A percentile compares a stretch with the other conserved stretches of the same genome.
Conservation (phyloP, 2,797 vertebrate genomes). For the Masticophis lateralis region DNA sequence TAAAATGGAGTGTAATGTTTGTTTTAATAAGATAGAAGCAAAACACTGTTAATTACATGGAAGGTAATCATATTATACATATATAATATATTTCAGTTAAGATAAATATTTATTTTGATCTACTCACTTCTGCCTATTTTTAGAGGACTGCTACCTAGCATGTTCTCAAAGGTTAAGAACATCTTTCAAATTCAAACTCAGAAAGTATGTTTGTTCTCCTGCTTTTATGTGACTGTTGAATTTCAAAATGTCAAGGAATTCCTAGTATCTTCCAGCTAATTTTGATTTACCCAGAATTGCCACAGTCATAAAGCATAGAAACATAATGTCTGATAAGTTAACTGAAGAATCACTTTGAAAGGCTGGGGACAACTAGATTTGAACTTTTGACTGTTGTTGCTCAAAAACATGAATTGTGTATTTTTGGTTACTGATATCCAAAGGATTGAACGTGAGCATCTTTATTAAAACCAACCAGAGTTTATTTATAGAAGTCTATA, state of each 20-base stretch:
- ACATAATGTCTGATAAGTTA: not conserved
- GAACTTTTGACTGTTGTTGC: not conserved
- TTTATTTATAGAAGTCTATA: conserved; percentile 80
- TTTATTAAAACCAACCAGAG: conserved; percentile 74
- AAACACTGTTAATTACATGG: not conserved
- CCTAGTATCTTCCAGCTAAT: not conserved
- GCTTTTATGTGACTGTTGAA: not conserved
- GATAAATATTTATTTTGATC: not conserved
- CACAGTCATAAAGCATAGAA: not conserved
- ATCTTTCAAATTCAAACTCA: not conserved
- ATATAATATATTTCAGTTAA: not conserved
- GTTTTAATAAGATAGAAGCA: not conserved
- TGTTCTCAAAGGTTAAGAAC: not conserved
- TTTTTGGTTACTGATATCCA: not conserved
- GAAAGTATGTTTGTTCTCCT: not conserved
- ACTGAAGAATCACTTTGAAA: not conserved
- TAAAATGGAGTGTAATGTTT: not conserved
- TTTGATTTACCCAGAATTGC: not conserved
- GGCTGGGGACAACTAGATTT: not conserved
- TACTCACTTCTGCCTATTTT: not conserved
- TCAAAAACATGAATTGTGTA: not conserved
- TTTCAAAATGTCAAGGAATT: not conserved
- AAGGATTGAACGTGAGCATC: conserved; percentile 60
- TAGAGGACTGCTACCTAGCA: not conserved
- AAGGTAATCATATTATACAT: not conserved